Percentiles rank a stretch among this genome's conserved stretches.
phyloP scores from a whole-genome alignment of 2,797 vertebrate species.

The Mormyrops attenuatus region DNA sequence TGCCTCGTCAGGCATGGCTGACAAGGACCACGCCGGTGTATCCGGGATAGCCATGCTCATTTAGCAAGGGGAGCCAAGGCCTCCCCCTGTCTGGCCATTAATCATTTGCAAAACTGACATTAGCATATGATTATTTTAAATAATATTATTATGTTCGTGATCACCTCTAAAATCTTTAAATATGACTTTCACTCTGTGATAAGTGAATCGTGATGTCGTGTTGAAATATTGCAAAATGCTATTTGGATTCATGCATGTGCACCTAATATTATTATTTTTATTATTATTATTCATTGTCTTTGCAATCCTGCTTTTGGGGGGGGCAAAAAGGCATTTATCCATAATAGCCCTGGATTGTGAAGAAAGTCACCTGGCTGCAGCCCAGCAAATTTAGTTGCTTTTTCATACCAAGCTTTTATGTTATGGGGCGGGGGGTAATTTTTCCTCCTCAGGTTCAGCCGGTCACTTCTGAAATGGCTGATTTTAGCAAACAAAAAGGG shows the following conservation, averaged over 20 bases:
- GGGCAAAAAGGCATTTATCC: constrained; percentile 33
- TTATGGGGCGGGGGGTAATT: not conserved
- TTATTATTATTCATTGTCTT: not conserved
- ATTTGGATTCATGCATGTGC: not conserved
- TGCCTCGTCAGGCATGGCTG: not conserved
- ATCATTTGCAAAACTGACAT: not conserved
- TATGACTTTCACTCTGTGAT: not conserved
- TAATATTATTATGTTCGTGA: not conserved
- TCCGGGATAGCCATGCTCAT: not conserved
- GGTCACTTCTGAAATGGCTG: not conserved
- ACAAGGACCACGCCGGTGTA: not conserved
- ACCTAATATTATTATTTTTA: not conserved
- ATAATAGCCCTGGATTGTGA: constrained; percentile 18
- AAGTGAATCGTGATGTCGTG: not conserved
- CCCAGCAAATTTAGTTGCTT: not conserved
- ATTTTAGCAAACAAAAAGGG: not conserved
- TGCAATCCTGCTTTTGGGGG: constrained; percentile 16
- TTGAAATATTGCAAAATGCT: not conserved
- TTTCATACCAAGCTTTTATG: not conserved
- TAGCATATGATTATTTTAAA: not conserved
- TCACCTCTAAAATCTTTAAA: not conserved
- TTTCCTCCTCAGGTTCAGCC: not conserved
- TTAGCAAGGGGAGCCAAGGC: not conserved
- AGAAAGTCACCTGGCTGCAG: constrained; percentile 7
- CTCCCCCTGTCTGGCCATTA: not conserved